Percentiles rank a stretch among this genome's conserved stretches.
phyloP scores from a whole-genome alignment of 2,888 invertebrate species.

The Halictus quadricinctus region DNA sequence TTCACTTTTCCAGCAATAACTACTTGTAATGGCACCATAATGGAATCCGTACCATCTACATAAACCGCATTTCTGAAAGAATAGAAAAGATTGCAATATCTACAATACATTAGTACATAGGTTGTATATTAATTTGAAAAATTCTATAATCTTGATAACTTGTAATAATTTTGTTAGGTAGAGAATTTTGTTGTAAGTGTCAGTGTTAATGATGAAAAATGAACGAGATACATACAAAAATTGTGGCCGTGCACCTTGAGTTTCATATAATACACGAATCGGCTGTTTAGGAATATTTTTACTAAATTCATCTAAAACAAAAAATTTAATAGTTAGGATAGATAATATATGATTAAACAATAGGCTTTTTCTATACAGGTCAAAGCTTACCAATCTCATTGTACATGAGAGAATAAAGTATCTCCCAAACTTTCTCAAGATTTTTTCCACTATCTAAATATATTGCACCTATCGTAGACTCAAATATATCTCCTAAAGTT shows the following conservation, averaged over 20 bases:
- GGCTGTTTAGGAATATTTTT: conserved; percentile 94
- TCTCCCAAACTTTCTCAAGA: conserved; percentile 89
- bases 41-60: conserved; percentile 68
- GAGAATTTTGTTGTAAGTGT: background rate
- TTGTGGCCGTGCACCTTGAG: conserved; percentile 88
- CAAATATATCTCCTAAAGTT: conserved; percentile 96
- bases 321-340: background rate
- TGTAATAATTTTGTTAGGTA: background rate
- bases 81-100: background rate
- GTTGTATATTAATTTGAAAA: background rate
- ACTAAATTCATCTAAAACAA: conserved; percentile 87
- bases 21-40: conserved; percentile 87
- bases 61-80: conserved; percentile 70
- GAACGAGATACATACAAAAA: conserved; percentile 86
- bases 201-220: background rate
- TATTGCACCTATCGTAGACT: conserved; percentile 91
- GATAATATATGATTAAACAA: background rate
- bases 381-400: conserved; percentile 87
- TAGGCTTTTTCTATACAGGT: background rate
- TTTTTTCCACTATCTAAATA: conserved; percentile 90
- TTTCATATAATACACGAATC: conserved; percentile 93
- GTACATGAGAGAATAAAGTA: conserved; percentile 92
- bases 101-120: background rate
- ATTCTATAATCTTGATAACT: background rate
- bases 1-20: conserved; percentile 85